Evolutionary conservation across 1,140 invertebrate genomes (phyloP).

Genomic region (Papilio glaucus): DNA sequence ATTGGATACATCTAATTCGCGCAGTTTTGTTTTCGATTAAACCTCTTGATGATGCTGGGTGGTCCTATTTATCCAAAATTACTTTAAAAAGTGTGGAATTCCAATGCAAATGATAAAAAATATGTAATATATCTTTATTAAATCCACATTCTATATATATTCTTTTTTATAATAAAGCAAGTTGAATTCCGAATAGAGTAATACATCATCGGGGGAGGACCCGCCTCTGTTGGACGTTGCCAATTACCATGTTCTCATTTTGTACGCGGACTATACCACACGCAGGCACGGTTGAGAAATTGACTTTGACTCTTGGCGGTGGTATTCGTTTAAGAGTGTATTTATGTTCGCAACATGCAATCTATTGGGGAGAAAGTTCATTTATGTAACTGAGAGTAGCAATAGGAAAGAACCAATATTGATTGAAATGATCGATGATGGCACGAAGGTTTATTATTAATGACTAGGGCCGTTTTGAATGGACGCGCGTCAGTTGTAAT

Average conservation of each 20-base stretch:
- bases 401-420: conserved; percentile 72
- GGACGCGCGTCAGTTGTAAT: conserved; percentile 42
- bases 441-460: conserved; percentile 61
- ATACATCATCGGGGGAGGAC: conserved; percentile 38
- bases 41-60: conserved; percentile 1
- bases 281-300: conserved; percentile 43
- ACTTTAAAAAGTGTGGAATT: background rate
- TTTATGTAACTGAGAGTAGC: conserved; percentile 73
- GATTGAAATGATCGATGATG: conserved; percentile 71
- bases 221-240: conserved; percentile 42
- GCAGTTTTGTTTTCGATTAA: too few relatives aligned
- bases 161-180: conserved; percentile 18
- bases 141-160: background rate
- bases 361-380: conserved; percentile 69
- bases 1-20: too few relatives aligned
- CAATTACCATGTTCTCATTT: conserved; percentile 45
- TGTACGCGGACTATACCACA: conserved; percentile 10
- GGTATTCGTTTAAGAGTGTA: conserved; percentile 44
- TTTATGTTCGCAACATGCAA: conserved; percentile 42
- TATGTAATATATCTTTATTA: background rate
- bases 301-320: conserved; percentile 44
- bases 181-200: conserved; percentile 34
- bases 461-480: conserved; percentile 45
- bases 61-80: background rate
- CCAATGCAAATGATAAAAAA: background rate